Percentiles rank a stretch among this genome's conserved stretches.
phyloP scores from a whole-genome alignment of 2,113 vertebrate species.

The Hystrix cristata region DNA sequence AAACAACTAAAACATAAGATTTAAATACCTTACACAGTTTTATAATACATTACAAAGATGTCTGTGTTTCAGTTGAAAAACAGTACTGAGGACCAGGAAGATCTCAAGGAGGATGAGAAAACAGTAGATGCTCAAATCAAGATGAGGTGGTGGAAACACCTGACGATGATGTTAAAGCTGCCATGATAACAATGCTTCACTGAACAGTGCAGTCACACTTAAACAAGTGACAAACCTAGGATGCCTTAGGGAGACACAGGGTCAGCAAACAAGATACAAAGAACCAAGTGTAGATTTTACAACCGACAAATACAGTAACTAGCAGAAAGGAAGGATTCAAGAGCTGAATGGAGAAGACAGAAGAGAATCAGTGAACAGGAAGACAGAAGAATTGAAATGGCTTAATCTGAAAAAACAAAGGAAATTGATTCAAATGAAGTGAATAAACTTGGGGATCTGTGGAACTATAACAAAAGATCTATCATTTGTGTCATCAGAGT shows the following conservation, averaged over 20 bases:
- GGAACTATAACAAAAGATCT: not conserved
- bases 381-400: not conserved
- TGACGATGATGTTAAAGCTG: not conserved
- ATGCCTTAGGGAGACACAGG: no score
- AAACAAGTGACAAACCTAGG: not conserved
- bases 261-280: not conserved
- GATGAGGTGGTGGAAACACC: not conserved
- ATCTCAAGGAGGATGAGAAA: not conserved
- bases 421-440: not conserved
- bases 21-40: not conserved
- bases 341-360: not conserved
- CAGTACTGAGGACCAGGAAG: not conserved
- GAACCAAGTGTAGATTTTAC: not conserved
- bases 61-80: not conserved
- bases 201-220: not conserved
- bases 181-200: not conserved
- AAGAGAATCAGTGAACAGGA: not conserved
- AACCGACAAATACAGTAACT: not conserved
- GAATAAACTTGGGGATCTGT: not conserved
- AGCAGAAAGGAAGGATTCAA: not conserved
- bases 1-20: not conserved
- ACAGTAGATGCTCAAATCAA: not conserved
- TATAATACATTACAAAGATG: not conserved
- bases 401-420: not conserved
- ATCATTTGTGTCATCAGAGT: not conserved